These are phyloP conservation scores for Sebastes miniatus DNA, from an alignment of 2,797 vertebrate species.

Conservation along the genomic window DNA sequence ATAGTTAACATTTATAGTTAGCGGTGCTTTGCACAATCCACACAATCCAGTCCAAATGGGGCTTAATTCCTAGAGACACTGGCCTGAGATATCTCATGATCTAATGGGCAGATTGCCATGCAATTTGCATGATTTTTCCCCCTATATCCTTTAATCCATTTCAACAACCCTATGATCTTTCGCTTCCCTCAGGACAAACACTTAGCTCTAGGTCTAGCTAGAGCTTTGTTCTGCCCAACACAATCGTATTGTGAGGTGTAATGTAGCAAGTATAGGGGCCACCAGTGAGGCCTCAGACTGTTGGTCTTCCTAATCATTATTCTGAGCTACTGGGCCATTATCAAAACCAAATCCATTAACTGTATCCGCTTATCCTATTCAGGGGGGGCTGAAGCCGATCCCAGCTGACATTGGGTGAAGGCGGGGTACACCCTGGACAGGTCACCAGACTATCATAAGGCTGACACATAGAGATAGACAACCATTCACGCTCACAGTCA, in stretches of 20 bases:
- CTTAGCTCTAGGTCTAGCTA: background rate
- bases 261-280: background rate
- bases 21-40: background rate
- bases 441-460: too few species aligned
- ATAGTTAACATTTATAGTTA: background rate
- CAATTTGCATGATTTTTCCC: background rate
- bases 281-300: background rate
- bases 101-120: background rate
- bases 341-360: background rate
- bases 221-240: background rate
- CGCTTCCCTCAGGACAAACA: background rate
- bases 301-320: background rate
- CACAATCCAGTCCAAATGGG: background rate
- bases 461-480: too few species aligned
- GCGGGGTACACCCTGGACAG: too few species aligned
- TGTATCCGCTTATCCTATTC: too few species aligned
- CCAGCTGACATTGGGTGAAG: too few species aligned
- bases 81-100: background rate
- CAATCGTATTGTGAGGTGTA: background rate
- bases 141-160: background rate
- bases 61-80: slow-evolving; percentile 1
- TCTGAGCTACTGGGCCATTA: background rate
- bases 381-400: too few species aligned
- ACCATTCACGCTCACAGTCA: too few species aligned
- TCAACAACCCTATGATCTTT: slow-evolving; percentile 5